Evolutionary conservation across 2,888 invertebrate species (phyloP).

Genomic region (Melanophora roralis): DNA sequence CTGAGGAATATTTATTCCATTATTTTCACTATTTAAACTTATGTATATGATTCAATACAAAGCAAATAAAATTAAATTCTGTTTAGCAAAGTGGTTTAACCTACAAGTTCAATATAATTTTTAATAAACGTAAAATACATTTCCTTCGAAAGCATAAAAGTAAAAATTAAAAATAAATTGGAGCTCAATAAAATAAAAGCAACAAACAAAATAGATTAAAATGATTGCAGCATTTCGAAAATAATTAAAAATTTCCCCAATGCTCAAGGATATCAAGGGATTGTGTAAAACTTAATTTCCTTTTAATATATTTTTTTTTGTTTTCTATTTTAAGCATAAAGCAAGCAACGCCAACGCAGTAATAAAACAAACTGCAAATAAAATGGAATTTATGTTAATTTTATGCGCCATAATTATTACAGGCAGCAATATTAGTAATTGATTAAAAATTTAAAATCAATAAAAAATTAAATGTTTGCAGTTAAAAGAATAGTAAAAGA

Average conservation of each 20-base stretch:
- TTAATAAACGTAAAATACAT: not conserved
- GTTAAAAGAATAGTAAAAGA: not conserved
- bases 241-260: constrained; percentile 39
- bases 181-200: constrained; percentile 7
- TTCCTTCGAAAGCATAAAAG: not conserved
- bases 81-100: too few species aligned
- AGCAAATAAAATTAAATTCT: too few species aligned
- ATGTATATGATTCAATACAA: too few species aligned
- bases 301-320: not conserved
- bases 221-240: constrained; percentile 25
- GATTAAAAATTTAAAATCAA: not conserved
- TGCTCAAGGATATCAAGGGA: constrained; percentile 19
- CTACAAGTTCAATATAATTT: too few species aligned
- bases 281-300: not conserved
- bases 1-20: too few species aligned
- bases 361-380: not conserved
- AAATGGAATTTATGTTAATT: constrained; percentile 19
- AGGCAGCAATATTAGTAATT: not conserved
- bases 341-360: not conserved
- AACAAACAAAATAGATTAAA: constrained; percentile 32
- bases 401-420: constrained; percentile 10
- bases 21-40: too few species aligned
- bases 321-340: not conserved
- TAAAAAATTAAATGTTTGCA: not conserved
- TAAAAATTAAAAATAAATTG: not conserved